phyloP scores from a whole-genome alignment of 2,888 invertebrate species.

The Drosophila percnosoma region DNA sequence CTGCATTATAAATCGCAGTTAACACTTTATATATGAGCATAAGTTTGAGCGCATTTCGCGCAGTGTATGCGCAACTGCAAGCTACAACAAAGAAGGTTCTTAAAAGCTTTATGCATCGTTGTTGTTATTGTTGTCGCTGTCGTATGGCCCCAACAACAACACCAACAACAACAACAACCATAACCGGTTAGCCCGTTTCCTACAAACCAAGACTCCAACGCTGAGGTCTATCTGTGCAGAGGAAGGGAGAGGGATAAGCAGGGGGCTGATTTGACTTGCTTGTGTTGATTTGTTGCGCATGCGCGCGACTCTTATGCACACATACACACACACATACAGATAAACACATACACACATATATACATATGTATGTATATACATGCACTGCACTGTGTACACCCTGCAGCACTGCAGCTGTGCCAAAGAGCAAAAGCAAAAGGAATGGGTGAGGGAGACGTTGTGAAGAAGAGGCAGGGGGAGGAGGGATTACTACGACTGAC shows the following conservation, averaged over 20 bases:
- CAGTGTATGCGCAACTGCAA: constrained; percentile 54
- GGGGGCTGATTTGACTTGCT: constrained; percentile 36
- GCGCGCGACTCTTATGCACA: constrained; percentile 47
- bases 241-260: neutral
- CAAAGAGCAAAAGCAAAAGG: constrained; percentile 35
- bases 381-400: constrained; percentile 61
- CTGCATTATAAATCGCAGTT: neutral
- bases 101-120: constrained; percentile 74
- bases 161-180: constrained; percentile 29
- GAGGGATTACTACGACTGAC: constrained; percentile 44
- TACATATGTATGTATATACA: too few relatives aligned
- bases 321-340: neutral
- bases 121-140: constrained; percentile 51
- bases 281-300: constrained; percentile 78
- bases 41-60: constrained; percentile 11
- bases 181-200: constrained; percentile 71
- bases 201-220: constrained; percentile 45
- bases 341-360: neutral
- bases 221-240: constrained; percentile 6
- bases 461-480: neutral
- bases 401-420: constrained; percentile 79
- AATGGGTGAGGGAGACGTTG: neutral
- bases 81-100: constrained; percentile 77
- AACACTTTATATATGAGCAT: too few relatives aligned
- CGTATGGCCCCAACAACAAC: constrained; percentile 35